Evolutionary conservation across 2,797 vertebrate genomes (phyloP), one percentile per base, ranked within the genome.

Genomic region (Spinibarbus caldwelli): DNA sequence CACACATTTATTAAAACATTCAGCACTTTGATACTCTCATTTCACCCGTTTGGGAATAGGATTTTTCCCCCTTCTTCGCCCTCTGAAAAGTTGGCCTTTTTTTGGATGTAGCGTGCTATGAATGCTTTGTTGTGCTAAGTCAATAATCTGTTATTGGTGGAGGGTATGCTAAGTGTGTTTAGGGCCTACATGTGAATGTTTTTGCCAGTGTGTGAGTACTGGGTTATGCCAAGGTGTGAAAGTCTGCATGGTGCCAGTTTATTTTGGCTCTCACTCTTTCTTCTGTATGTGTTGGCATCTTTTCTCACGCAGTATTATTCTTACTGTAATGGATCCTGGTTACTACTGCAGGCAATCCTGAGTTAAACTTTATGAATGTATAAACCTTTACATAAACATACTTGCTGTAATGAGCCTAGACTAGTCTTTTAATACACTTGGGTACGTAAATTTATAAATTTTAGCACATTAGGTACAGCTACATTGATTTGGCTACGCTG

Each of bases 171-270:
- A 88, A 88, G 76, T 87, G 89, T 91, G 59, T 78, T 75, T 72
- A 82, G 47, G 80, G 89, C 89, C 92, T 93, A 84, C 88, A 91
- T 91, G 87, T 75, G 85, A 92, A 90, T 59, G 89, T 86, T 88
- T 75, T 85, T 89, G 91, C 89, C 92, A 88, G 14, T 82, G 86
- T 89, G 87, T 85, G 89, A 86, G 90, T 83, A 88, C 88, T 87
- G 90, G 90, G 90, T 92, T 90, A 89, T 91, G 85, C 90, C 86
- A 88, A 94, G 90, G 93, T 94, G 94, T 92, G 89, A 94, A 92
- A 93, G 91, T 88, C 82, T 77, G 87, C 80, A 78, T 78, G 38
- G 86, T 91, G 92, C 92, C 92, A 92, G 90, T 91, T 92, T 88
- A 81, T 92, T 91, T 95, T 94, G 93, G 93, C 91, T 86, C 2